Conservation (phyloP, 2,113 vertebrate species). For the Platysternon megacephalum region DNA sequence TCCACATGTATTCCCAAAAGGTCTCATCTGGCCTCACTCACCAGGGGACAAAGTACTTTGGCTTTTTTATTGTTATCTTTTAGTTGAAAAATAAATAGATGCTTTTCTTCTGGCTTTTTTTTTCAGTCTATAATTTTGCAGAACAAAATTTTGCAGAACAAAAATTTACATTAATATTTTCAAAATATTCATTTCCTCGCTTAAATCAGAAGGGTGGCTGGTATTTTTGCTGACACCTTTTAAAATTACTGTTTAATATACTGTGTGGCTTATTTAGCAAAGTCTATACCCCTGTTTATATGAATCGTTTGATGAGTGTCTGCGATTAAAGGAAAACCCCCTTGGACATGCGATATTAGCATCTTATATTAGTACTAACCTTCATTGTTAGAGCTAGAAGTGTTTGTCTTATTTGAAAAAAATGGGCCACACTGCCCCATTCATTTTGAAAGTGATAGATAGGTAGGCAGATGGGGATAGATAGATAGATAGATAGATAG, state of each 20-base stretch:
- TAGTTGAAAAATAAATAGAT: background rate
- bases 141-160: no score
- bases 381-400: background rate
- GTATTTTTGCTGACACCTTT: background rate
- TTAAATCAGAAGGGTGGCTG: background rate
- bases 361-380: background rate
- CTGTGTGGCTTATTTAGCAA: background rate
- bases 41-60: background rate
- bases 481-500: no score
- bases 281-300: background rate
- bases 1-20: rapidly evolving
- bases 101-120: no score
- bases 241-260: background rate
- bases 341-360: background rate
- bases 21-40: background rate
- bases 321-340: background rate
- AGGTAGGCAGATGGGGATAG: no score
- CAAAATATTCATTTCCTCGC: background rate
- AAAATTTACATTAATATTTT: background rate
- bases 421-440: background rate
- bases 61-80: background rate
- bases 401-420: no score
- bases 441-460: background rate
- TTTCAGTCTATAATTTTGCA: no score
- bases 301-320: background rate